Conservation (phyloP, 2,797 vertebrate species). For the Phoxinus dragarum region DNA sequence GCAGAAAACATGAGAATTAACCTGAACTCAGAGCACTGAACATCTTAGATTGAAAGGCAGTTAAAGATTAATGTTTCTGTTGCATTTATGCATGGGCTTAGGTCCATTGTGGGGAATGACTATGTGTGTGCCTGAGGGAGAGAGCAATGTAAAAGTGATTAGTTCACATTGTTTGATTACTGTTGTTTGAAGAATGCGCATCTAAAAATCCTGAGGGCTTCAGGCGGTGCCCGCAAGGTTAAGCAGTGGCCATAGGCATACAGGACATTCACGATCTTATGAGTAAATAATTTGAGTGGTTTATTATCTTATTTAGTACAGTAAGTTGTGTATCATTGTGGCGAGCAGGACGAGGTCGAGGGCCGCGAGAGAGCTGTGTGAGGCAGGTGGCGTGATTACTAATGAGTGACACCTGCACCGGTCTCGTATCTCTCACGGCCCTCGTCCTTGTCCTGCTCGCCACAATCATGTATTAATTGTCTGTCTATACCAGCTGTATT, state of each 20-base stretch:
- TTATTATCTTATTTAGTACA: neutral
- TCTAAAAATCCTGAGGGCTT: neutral
- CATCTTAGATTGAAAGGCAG: conserved; percentile 14
- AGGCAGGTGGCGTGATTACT: no score
- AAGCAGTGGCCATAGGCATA: neutral
- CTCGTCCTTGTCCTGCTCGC: no score
- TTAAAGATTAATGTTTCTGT: conserved; percentile 39
- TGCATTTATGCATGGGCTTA: conserved; percentile 35
- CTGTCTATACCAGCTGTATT: no score
- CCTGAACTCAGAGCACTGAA: conserved; percentile 42
- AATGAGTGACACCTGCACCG: no score
- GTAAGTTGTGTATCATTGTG: neutral
- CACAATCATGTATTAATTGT: neutral
- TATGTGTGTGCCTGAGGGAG: conserved; percentile 15
- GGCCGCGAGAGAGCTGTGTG: no score
- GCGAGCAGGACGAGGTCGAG: no score
- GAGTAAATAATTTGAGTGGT: neutral
- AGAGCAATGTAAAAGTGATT: conserved; percentile 16
- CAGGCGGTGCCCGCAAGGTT: neutral
- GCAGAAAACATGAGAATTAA: conserved; percentile 58
- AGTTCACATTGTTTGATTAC: conserved; percentile 16
- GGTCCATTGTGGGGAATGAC: neutral
- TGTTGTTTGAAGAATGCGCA: conserved; percentile 16
- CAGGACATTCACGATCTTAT: neutral
- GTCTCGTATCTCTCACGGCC: no score